Evolutionary conservation across 2,797 vertebrate genomes (phyloP), one percentile per base, ranked within the genome.

Genomic region (Galagoides demidoff): DNA sequence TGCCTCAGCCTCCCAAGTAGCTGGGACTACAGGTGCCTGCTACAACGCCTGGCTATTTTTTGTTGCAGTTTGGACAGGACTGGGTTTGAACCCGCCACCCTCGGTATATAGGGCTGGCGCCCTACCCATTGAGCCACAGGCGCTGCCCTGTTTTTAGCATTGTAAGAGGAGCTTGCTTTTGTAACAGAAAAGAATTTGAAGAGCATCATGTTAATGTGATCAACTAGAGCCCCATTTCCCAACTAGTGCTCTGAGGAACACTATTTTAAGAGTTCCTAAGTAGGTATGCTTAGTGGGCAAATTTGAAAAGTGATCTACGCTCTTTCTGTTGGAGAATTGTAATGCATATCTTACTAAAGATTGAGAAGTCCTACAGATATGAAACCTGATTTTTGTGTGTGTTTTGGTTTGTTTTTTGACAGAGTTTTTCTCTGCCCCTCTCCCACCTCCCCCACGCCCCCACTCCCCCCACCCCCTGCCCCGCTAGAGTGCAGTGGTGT

Each of bases 81-180:
- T 13, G 49, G 13, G 49, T 49, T 49, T 14, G 49, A 49, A 49
- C 49, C 49, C 49, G 0, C 49, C 49, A 49, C 14, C 49, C 49
- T 49, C 4, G 13, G 49, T 49, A 14, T 49, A 49, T 49, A 3
- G 49, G 13, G 49, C 49, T 49, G 49, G 49, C 2, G 14, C 49
- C 49, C 49, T 49, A 14, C 49, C 49, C 49, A 49, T 13, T 49
- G 49, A 14, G 49, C 49, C 49, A 49, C 49, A 49, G 49, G 49
- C 13, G 13, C 49, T 14, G 49, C 49, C 49, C 49, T 49, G 57
- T 85, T 76, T 66, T 90, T 52, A 88, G 49, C 64, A 82, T 85
- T 90, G 70, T n/a, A 83, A 71, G 20, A 83, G 5, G 45, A 83
- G 29, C 49, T 92, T 85, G 37, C 61, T 93, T 87, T 88, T 95